These are phyloP conservation scores for Taurulus bubalis DNA, from an alignment of 2,113 vertebrate species.

Conservation along the genomic window DNA sequence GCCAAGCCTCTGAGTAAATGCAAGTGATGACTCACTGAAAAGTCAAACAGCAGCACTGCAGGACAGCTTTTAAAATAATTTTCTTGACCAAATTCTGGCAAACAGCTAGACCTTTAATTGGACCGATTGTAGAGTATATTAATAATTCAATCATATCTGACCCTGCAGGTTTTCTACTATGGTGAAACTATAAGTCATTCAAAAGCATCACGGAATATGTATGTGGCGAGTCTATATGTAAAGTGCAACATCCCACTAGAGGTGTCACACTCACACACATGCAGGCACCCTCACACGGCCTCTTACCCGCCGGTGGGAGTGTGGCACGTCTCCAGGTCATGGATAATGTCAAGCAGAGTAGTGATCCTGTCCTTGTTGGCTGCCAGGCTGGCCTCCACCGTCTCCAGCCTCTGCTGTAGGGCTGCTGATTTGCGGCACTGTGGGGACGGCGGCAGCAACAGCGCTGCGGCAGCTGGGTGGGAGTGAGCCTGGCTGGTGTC, in stretches of 20 bases:
- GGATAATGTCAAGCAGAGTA: constrained; percentile 84
- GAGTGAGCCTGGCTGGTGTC: constrained; percentile 65
- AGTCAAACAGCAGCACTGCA: constrained; percentile 40
- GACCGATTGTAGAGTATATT: constrained; percentile 22
- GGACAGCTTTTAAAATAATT: constrained; percentile 54
- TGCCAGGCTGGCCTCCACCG: constrained; percentile 81
- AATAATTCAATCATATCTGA: constrained; percentile 29
- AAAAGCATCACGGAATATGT: not conserved
- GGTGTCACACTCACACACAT: not conserved
- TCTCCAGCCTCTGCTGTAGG: constrained; percentile 76
- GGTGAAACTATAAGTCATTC: not conserved
- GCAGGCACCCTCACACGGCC: not conserved
- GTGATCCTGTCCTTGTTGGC: constrained; percentile 83
- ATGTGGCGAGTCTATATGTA: not conserved
- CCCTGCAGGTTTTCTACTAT: not conserved
- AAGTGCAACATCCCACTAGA: not conserved
- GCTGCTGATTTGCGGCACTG: constrained; percentile 68
- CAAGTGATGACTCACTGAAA: constrained; percentile 44
- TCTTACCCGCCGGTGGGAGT: constrained; percentile 77
- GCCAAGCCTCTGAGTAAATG: constrained; percentile 17
- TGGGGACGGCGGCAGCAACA: constrained; percentile 70
- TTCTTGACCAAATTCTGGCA: constrained; percentile 15
- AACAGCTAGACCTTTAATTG: constrained; percentile 13
- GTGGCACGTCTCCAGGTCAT: constrained; percentile 81
- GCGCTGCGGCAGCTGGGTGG: constrained; percentile 69